Conservation (phyloP, 2,888 invertebrate genomes). For the Cordilura impudica region DNA sequence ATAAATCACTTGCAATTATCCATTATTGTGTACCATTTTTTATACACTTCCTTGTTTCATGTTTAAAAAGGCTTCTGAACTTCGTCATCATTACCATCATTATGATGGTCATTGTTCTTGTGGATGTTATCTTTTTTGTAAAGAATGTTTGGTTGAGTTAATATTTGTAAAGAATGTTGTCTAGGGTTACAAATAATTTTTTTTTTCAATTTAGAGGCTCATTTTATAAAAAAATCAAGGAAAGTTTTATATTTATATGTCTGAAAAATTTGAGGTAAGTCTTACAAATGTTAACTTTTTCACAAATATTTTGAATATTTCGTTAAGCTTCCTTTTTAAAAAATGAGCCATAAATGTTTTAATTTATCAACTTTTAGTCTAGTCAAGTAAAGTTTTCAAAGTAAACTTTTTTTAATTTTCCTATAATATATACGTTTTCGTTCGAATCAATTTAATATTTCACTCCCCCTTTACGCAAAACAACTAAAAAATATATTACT, state of each 20-base stretch:
- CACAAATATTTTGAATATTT: neutral
- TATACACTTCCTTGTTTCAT: slow-evolving; percentile 10
- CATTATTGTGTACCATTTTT: slow-evolving; percentile 47
- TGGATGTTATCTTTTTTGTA: neutral
- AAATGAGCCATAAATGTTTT: no score
- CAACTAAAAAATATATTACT: slow-evolving; percentile 38
- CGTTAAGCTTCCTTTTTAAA: neutral
- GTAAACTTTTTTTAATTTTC: neutral
- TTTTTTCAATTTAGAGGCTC: neutral
- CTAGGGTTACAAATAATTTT: neutral
- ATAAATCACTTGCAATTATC: slow-evolving; percentile 60
- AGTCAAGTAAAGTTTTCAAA: neutral
- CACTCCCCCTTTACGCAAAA: neutral
- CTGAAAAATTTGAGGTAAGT: no score
- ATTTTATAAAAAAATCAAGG: neutral
- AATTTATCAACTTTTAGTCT: no score
- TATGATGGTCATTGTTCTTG: neutral
- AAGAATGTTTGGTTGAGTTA: neutral
- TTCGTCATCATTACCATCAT: neutral
- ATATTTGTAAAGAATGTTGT: neutral
- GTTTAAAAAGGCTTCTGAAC: neutral
- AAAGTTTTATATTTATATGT: no score
- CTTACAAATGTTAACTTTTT: no score
- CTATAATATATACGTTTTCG: neutral
- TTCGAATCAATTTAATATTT: neutral